phyloP scores from a whole-genome alignment of 2,888 invertebrate species.

The Chouioia cunea region DNA sequence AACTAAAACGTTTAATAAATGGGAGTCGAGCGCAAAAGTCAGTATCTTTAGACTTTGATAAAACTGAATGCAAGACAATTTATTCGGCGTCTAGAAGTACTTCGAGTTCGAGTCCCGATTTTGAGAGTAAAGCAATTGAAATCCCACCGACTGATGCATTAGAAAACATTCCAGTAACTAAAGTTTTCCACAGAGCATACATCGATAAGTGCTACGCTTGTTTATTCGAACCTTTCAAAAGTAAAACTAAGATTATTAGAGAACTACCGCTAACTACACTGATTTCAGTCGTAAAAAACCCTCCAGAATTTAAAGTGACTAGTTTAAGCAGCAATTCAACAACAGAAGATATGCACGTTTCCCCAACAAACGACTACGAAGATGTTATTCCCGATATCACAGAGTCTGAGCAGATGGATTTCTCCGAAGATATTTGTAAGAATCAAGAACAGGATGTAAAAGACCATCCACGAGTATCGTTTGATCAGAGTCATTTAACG shows the following conservation, averaged over 20 bases:
- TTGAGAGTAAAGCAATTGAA: constrained; percentile 32
- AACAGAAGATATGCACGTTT: background rate
- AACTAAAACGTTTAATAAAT: constrained; percentile 10
- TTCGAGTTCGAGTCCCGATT: constrained; percentile 49
- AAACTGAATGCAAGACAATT: constrained; percentile 43
- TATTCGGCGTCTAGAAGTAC: constrained; percentile 51
- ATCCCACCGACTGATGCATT: constrained; percentile 37
- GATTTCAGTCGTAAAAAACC: constrained; percentile 16
- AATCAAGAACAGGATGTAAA: constrained; percentile 1
- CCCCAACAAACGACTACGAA: background rate
- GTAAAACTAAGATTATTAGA: constrained; percentile 8
- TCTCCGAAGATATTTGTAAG: background rate
- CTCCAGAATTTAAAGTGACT: background rate
- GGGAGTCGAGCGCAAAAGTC: background rate
- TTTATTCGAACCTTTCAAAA: constrained; percentile 54
- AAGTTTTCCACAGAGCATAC: constrained; percentile 55
- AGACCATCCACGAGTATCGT: constrained; percentile 1
- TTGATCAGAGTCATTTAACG: constrained; percentile 9
- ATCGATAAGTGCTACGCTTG: constrained; percentile 62
- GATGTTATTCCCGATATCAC: background rate
- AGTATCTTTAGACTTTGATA: background rate
- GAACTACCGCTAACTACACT: constrained; percentile 33
- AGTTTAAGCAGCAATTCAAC: constrained; percentile 16
- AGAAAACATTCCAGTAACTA: constrained; percentile 54
- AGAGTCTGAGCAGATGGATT: background rate